Percentiles rank a stretch among this genome's conserved stretches.
phyloP scores from a whole-genome alignment of 2,797 vertebrate genomes.

The Syngnathus rostellatus region DNA sequence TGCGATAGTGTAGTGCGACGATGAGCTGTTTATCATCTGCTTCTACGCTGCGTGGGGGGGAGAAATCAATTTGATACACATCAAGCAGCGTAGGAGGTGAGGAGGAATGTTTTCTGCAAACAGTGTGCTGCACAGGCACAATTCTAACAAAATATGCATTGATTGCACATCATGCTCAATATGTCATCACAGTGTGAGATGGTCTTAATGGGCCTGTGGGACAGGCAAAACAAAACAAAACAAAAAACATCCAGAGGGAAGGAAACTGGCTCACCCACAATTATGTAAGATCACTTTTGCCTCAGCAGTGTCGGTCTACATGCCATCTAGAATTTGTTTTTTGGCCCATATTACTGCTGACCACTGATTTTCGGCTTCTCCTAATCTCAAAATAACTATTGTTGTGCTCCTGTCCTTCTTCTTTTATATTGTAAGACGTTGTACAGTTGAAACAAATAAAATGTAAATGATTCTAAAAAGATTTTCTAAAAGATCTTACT shows the following conservation, averaged over 20 bases:
- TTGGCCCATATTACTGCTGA: constrained; percentile 18
- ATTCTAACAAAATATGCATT: constrained; percentile 6
- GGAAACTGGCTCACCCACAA: constrained; percentile 49
- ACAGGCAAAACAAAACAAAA: constrained; percentile 11
- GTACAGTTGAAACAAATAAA: background rate
- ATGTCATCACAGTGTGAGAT: background rate
- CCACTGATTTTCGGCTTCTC: background rate
- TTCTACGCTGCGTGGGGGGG: constrained; percentile 20
- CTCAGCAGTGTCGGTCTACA: constrained; percentile 31
- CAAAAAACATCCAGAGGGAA: constrained; percentile 24
- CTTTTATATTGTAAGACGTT: background rate
- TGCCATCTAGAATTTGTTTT: constrained; percentile 30
- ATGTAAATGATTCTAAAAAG: background rate
- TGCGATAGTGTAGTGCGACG: constrained; percentile 15
- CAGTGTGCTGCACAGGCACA: background rate
- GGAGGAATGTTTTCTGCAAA: constrained; percentile 38
- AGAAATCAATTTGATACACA: constrained; percentile 36
- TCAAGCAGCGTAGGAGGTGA: constrained; percentile 31
- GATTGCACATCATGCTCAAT: background rate
- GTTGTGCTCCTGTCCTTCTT: background rate
- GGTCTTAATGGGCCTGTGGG: background rate
- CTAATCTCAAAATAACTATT: background rate
- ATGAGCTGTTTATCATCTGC: constrained; percentile 40
- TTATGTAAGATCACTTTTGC: constrained; percentile 50
- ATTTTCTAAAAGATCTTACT: background rate